Conservation (phyloP, 2,113 vertebrate species). For the Verasper variegatus region DNA sequence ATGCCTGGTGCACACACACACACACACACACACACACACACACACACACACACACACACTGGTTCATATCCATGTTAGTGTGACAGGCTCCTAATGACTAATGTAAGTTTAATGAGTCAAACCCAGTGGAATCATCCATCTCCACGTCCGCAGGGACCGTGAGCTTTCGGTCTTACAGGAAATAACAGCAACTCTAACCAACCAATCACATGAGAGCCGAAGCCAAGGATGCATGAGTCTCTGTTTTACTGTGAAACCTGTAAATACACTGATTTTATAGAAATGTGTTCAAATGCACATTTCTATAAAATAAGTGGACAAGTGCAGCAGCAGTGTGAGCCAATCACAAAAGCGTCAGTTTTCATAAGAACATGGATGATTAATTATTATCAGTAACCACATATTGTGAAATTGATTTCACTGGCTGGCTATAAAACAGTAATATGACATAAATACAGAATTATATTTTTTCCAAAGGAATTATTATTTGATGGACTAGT, state of each 20-base stretch:
- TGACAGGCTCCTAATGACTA: slow-evolving; percentile 58
- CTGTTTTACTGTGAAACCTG: not conserved
- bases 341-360: slow-evolving; percentile 45
- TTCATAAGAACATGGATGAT: slow-evolving; percentile 48
- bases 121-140: slow-evolving; percentile 38
- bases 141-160: slow-evolving; percentile 12
- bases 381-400: slow-evolving; percentile 38
- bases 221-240: not conserved
- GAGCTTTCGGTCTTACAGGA: slow-evolving; percentile 5
- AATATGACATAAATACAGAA: not conserved
- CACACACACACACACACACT: not conserved
- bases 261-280: not conserved
- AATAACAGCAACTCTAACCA: slow-evolving; percentile 11
- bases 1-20: not conserved
- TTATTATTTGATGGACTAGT: not conserved
- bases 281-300: slow-evolving; percentile 4
- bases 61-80: slow-evolving; percentile 42
- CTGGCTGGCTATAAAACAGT: slow-evolving; percentile 36
- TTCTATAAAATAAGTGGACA: not conserved
- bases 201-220: not conserved
- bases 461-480: not conserved
- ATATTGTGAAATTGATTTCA: slow-evolving; percentile 55
- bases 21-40: not conserved
- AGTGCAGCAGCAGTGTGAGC: slow-evolving; percentile 22
- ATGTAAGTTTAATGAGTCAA: slow-evolving; percentile 62